A percentile compares a stretch with the other conserved stretches of the same genome.
Evolutionary conservation across 2,888 invertebrate species (phyloP).

Genomic region (Ophion ventricosus): DNA sequence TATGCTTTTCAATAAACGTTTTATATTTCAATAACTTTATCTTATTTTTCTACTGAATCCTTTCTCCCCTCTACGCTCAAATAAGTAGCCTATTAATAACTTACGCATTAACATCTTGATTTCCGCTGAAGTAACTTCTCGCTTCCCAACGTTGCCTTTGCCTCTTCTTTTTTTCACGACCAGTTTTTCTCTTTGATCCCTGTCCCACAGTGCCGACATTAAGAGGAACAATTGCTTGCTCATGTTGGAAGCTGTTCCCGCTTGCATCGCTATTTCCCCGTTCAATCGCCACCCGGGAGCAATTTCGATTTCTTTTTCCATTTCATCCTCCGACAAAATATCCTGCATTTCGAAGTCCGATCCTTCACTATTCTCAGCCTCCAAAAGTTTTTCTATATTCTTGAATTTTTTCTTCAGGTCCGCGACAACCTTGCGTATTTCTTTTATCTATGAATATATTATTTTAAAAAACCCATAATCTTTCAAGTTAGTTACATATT

Average conservation of each 20-base stretch:
- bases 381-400: neutral
- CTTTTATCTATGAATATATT: neutral
- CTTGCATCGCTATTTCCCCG: neutral
- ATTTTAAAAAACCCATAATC: neutral
- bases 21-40: neutral
- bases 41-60: neutral
- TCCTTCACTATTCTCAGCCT: neutral
- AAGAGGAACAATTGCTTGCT: neutral
- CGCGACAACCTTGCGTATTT: neutral
- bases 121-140: neutral
- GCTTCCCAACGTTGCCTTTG: neutral
- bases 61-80: neutral
- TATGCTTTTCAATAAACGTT: neutral
- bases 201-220: slow-evolving; percentile 5
- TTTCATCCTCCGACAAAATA: neutral
- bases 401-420: neutral
- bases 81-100: neutral
- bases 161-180: slow-evolving; percentile 10
- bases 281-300: slow-evolving; percentile 7
- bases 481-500: neutral
- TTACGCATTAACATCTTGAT: slow-evolving; percentile 14
- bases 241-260: slow-evolving; percentile 6
- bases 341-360: slow-evolving; percentile 1
- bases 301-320: neutral
- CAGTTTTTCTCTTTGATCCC: neutral